Evolutionary conservation across 2,888 invertebrate species (phyloP), one percentile per base, ranked within the genome.

Genomic region (Chalcis sispes): DNA sequence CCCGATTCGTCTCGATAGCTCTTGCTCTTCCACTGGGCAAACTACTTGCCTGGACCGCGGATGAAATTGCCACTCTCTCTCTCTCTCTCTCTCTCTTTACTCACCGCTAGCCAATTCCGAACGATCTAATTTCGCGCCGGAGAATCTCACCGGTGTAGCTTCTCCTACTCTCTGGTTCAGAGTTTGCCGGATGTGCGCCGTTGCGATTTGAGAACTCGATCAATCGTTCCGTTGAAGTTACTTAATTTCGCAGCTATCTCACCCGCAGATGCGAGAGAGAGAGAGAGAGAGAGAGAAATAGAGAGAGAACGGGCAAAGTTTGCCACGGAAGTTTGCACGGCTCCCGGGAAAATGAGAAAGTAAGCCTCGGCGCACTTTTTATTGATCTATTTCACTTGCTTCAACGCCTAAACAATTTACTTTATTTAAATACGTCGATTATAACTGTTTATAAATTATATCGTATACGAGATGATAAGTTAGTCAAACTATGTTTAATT

Each of bases 1-100:
- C 73, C 52, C 77, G 72, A 83, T 83, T 80, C 79, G 78, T 77
- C 77, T 67, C 65, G 78, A 79, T 70, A 69, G 46, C 29, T 40
- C 50, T 36, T 36, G 4, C 10, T 36, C 36, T 36, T 36, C 36
- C 36, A 13, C 27, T 20, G 18, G 4, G 25, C 42, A 1, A 58
- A 36, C 52, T 62, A 52, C 69, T 42, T 48, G 15, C 52, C 23
- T 15, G 27, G 7, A 48, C 52, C 40, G 25, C 40, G 36, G 13
- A 36, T 25, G 64, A 5, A 66, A 69, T 73, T 59, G 73, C 36
- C 56, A 32, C 50, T 56, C 40, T 10, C 32, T 23, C 42, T 42
- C 42, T 40, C 1, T 32, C 32, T 18, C 29, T 32, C 23, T 40
- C 27, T 7, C 8, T 25, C 48, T 23, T 20, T 5, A 15, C n/a